Base-by-base conservation (phyloP, 2,797 vertebrate species). In the Argyrosomus regius region DNA sequence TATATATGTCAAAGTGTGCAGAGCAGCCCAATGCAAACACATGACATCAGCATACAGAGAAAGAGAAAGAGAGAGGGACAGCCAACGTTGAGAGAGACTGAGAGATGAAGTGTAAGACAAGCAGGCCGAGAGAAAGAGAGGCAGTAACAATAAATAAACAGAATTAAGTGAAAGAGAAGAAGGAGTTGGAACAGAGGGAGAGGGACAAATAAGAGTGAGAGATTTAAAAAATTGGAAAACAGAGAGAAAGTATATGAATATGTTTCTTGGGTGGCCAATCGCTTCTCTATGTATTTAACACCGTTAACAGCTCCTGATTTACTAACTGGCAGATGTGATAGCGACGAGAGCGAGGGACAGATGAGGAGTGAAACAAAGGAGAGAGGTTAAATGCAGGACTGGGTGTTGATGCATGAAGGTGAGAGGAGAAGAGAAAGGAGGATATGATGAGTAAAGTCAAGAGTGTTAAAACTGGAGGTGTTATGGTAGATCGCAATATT, bases 1-100 rank as follows among this genome's bases (percentile, higher is more conserved):
- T 89, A 90, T 87, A 88, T 83, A 84, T 90, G 92, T 91, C 89
- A 91, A 64, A 81, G 72, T 65, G 70, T 35, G 58, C 28, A 72
- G 72, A 65, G 71, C 70, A 61, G 81, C 77, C 89, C 87, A 92
- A 93, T 62, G 75, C 68, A 92, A 94, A 94, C 85, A 93, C 83
- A 93, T 93, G 84, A 93, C 88, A 87, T 91, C 91, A 92, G 78
- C 74, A 81, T 18, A 35, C 46, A 69, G 20, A 66, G 41, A 77
- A 22, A 48, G 41, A 43, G 75, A 43, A 14, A 20, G 39, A 67
- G 50, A 64, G 10, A 71, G 20, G 41, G 35, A 77, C 22, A 71
- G 75, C 14, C 16, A 1, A 60, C 20, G 71, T 52, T 72, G 84
- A 88, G 61, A 83, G 87, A 91, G 75, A 76, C 56, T 77, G 65